A percentile compares a stretch with the other conserved stretches of the same genome.
phyloP scores from a whole-genome alignment of 1,140 invertebrate genomes.

The Nomia melanderi region DNA sequence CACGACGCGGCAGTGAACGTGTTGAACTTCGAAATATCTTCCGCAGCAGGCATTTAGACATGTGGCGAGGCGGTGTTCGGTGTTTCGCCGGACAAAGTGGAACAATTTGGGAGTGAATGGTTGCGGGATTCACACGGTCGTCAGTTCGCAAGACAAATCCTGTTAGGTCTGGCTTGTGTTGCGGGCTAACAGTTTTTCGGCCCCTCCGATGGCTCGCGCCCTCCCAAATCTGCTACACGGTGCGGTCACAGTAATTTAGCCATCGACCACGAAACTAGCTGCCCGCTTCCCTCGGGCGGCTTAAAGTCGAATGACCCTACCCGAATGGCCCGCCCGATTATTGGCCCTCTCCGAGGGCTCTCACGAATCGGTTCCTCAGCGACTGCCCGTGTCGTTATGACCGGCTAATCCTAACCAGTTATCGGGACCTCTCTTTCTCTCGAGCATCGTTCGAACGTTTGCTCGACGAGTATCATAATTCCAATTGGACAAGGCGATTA shows the following conservation, averaged over 20 bases:
- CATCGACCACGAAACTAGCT: constrained; percentile 25
- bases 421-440: not conserved
- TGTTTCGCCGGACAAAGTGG: too few relatives aligned
- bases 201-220: constrained; percentile 3
- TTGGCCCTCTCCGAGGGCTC: not conserved
- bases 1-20: too few relatives aligned
- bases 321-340: not conserved
- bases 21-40: too few relatives aligned
- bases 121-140: not conserved
- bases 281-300: not conserved
- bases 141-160: constrained; percentile 5
- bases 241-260: constrained; percentile 42
- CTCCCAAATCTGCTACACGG: constrained; percentile 35
- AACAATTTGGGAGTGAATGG: not conserved
- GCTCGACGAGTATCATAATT: not conserved
- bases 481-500: not conserved
- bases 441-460: constrained; percentile 25
- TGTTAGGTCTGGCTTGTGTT: constrained; percentile 18
- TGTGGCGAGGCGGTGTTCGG: too few relatives aligned
- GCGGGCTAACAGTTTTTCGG: constrained; percentile 6
- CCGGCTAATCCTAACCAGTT: not conserved
- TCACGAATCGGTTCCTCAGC: too few relatives aligned
- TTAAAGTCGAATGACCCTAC: constrained; percentile 10
- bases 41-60: too few relatives aligned
- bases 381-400: not conserved